Base-by-base conservation (phyloP, 2,888 invertebrate species). In the Lydus trimaculatus region DNA sequence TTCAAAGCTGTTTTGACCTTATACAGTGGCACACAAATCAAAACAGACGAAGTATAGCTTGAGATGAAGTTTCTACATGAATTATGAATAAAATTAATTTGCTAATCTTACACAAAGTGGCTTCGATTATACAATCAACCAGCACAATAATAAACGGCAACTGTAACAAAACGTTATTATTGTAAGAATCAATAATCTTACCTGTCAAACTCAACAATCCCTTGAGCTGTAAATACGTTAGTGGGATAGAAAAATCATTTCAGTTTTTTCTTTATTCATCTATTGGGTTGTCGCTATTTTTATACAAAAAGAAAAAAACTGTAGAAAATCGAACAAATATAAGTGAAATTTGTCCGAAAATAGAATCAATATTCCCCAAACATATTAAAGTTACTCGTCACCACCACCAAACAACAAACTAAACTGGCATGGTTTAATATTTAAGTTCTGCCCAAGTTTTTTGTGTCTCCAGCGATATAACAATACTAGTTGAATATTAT, bases 401-500 rank as follows among this genome's bases (percentile, higher is more conserved):
- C 20, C 2, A 43, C 43, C 3, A 43, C 33, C 39, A 63, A 31
- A 36, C 62, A 48, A 63, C 70, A 72, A 72, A 73, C 70, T 71
- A 66, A 72, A 74, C 74, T 74, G 74, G 71, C 58, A 64, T 64
- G 64, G 63, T 69, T 65, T 43, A 43, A 43, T 17, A 17, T 66
- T 70, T 7, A 67, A 70, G 66, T 64, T 66, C 15, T 63, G 64
- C 60, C 20, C 31, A 62, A 64, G 61, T 63, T 65, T 61, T 43
- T 13, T 6, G 1, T 39, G 64, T 52, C 60, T 59, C 63, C 31
- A 61, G 62, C 15, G 60, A 23, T 5, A 48, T 8, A 48, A 20
- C 48, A 11, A 6, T 48, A 48, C 48, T 8, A 8, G 48, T 52
- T 77, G 78, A 78, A 79, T 79, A 79, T 78, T 75, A 76, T 75